A percentile compares a stretch with the other conserved stretches of the same genome.
phyloP scores from a whole-genome alignment of 2,797 vertebrate genomes.

The Enteromius thamalakanensis region DNA sequence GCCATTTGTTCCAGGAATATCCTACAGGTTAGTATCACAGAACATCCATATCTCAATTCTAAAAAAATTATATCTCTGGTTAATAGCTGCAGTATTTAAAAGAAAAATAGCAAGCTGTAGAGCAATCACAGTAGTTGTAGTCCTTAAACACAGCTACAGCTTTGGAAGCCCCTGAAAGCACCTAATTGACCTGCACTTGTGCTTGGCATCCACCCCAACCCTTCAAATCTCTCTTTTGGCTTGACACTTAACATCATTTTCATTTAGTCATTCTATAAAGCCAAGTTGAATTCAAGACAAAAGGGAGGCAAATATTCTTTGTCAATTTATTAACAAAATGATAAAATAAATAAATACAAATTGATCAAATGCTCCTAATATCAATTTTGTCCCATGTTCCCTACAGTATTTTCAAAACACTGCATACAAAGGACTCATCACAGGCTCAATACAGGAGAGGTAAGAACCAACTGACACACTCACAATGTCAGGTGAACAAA shows the following conservation, averaged over 20 bases:
- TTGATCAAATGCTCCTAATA: conserved; percentile 98
- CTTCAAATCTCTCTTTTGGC: not conserved
- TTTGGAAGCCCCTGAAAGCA: not conserved
- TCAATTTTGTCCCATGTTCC: conserved; percentile 88
- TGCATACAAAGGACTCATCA: conserved; percentile 98
- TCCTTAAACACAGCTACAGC: not conserved
- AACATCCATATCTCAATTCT: no score
- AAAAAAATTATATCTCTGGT: not conserved
- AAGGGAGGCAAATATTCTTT: conserved; percentile 70
- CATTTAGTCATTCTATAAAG: not conserved
- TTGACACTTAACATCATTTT: not conserved
- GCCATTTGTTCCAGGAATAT: not conserved
- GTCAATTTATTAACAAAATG: conserved; percentile 99
- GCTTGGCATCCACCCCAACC: not conserved
- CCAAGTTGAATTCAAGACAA: conserved; percentile 19
- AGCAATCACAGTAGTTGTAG: not conserved
- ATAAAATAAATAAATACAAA: conserved; percentile 99
- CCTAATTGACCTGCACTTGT: not conserved
- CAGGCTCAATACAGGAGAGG: conserved; percentile 90
- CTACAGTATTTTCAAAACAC: conserved; percentile 96
- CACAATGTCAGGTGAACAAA: conserved; percentile 87
- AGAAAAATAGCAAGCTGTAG: no score
- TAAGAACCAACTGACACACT: conserved; percentile 89
- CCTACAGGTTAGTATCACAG: no score
- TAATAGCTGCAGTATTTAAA: not conserved